Evolutionary conservation across 2,797 vertebrate species (phyloP), one percentile per base, ranked within the genome.

Genomic region (Falco biarmicus): DNA sequence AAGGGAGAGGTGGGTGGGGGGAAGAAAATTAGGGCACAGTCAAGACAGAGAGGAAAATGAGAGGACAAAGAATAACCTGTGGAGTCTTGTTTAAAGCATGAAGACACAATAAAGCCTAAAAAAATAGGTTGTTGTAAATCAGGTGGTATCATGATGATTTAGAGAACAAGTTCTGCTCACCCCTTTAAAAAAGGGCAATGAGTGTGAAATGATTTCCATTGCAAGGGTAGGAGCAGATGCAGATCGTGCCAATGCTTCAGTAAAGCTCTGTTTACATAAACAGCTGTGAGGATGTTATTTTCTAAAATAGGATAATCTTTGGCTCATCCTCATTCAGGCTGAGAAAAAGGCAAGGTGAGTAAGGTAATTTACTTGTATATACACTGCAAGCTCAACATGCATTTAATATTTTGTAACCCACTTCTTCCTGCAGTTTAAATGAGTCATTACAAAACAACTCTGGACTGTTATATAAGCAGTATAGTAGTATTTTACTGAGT

Each of bases 1-100:
- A 8, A 29, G 31, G 18, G 0, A 4, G 7, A 5, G 4, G 2
- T 7, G 6, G 20, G 8, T 48, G 3, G 43, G 2, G 10, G 2
- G 13, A 57, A 68, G n/a, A 71, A 87, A 69, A 47, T 43, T 48
- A 19, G 5, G 68, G 16, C 18, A 37, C 5, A 39, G 11, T 25
- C 14, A 28, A 51, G n/a, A 51, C 5, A 60, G 11, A 56, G 17
- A 51, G 16, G 13, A 77, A 80, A 79, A 83, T 59, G 11, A 59
- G 4, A 73, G 26, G 20, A 48, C 13, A 45, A 78, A 48, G 4
- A 61, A 61, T 48, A 64, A 10, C 13, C 10, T 37, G 7, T 9
- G 10, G 7, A 74, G 47, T 68, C 14, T 16, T 32, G 7, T 43
- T 77, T 78, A 74, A 65, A 74, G 16, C 7, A 10, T 31, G 13